These are phyloP conservation scores for Characodon lateralis DNA, from an alignment of 2,797 vertebrate species.

Conservation along the genomic window DNA sequence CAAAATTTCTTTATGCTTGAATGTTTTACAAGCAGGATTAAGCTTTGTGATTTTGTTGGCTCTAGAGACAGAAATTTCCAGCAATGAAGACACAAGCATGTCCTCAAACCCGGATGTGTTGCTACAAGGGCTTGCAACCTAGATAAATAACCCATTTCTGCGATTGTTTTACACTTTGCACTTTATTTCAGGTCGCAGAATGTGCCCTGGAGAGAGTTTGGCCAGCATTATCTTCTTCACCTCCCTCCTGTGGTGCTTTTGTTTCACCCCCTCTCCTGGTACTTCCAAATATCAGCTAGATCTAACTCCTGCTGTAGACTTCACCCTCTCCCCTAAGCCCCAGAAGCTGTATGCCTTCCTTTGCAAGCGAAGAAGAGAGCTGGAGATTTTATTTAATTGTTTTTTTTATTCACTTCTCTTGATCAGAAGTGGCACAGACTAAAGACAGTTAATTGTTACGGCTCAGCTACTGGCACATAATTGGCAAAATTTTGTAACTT, in stretches of 20 bases:
- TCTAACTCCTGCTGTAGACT: constrained; percentile 34
- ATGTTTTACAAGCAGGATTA: background rate
- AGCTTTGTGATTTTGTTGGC: background rate
- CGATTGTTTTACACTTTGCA: background rate
- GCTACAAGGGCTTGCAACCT: too few species aligned
- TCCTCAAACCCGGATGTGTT: too few species aligned
- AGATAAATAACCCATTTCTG: too few species aligned
- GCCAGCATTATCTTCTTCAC: constrained; percentile 68
- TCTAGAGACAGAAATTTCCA: too few species aligned
- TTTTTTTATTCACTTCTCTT: background rate
- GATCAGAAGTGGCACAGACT: background rate
- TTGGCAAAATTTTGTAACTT: background rate
- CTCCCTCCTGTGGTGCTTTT: constrained; percentile 63
- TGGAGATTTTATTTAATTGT: background rate
- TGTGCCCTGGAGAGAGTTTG: constrained; percentile 61
- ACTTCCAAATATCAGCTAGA: constrained; percentile 60
- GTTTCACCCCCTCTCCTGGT: constrained; percentile 62
- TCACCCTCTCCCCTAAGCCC: constrained; percentile 4
- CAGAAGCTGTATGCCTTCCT: constrained; percentile 17
- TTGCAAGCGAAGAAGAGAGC: background rate
- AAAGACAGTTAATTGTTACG: background rate
- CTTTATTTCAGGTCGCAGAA: constrained; percentile 52
- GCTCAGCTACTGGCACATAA: background rate
- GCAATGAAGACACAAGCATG: too few species aligned
- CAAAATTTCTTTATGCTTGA: too few species aligned